Base-by-base conservation (phyloP, 2,113 vertebrate species). In the Apus apus region DNA sequence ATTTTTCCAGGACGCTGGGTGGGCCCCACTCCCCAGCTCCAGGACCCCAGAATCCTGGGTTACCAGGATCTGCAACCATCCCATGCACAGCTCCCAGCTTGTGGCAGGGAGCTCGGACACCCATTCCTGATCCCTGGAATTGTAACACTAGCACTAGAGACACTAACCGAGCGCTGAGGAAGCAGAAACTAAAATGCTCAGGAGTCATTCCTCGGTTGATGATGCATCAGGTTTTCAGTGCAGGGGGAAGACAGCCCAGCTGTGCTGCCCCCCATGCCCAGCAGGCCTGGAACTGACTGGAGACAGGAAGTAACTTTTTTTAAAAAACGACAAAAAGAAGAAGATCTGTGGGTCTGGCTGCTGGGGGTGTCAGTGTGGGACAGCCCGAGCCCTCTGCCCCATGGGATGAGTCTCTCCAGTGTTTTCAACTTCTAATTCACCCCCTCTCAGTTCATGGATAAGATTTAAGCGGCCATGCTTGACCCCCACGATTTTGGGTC, bases 51-150 rank as follows among this genome's bases (percentile, higher is more conserved):
- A 8, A 22, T 18, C 45, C 74, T 2, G 34, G 21, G 2, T 4
- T 51, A 3, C 30, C 1, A 1, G 25, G 26, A 8, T 23, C 15
- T 23, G 56, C 2, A 29, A 56, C 16, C n/a, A 43, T 4, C 13
- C 43, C 54, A 2, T 0, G 6, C 34, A 43, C 51, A 58, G 0
- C 10, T 10, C 54, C 34, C 57, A 0, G 3, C n/a, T 20, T 11
- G 40, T 2, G 1, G 34, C 57, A 38, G 15, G 23, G 40, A 40
- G 56, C 26, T 26, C 20, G 8, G 57, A 11, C 38, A 9, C 32
- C 45, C 13, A 1, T 17, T 54, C 64, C 38, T 8, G 22, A 32
- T 21, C 85, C 30, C 66, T 54, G 48, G 48, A 38, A 18, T 8
- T 32, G 26, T 36, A 32, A 70, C 32, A 13, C 36, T 1, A 2